Base-by-base conservation (phyloP, 35 echinoderm and acorn worm species). In the Anneissia japonica region DNA sequence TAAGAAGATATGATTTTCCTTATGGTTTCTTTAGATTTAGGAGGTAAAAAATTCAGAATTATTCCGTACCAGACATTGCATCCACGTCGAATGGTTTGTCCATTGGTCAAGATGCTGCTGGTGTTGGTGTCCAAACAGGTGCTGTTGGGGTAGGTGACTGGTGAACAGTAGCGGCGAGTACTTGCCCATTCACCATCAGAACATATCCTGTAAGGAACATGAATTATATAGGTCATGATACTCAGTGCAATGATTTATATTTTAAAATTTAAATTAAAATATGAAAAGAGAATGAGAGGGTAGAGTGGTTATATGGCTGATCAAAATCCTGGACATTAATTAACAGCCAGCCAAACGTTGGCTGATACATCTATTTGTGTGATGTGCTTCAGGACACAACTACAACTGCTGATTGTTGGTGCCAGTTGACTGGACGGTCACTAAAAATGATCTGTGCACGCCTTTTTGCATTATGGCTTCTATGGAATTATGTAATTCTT, bases 21-120 rank as follows among this genome's bases (percentile, higher is more conserved):
- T 81, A 4, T 37, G 13, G 13, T 32, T 81, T 37, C 34, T 17
- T 36, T 33, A 23, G 35, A 26, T 37, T 37, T 29, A 28, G 23
- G 34, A 29, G 79, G 39, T 37, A 35, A 33, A 37, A 37, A 23
- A 19, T 40, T 34, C 79, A n/a, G 35, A 26, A 38, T n/a, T n/a
- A n/a, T n/a, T n/a, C n/a, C 87, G 21, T 88, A 88, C 87, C 87
- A 88, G 46, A 88, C 56, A 32, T 88, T 37, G 37, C 87, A 88
- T 31, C 79, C 87, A 16, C 56, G 77, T 73, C 31, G 30, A 72
- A 88, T 74, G 78, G 46, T 81, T 46, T 88, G 45, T 35, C 87
- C 87, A 81, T 45, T 82, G 29, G 37, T 82, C 21, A 82, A 12
- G 32, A 80, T 31, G 17, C 31, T 56, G 30, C 35, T 40, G 12